Percentiles rank a stretch among this genome's conserved stretches.
Evolutionary conservation across 2,797 vertebrate species (phyloP).

Genomic region (Heliangelus exortis): DNA sequence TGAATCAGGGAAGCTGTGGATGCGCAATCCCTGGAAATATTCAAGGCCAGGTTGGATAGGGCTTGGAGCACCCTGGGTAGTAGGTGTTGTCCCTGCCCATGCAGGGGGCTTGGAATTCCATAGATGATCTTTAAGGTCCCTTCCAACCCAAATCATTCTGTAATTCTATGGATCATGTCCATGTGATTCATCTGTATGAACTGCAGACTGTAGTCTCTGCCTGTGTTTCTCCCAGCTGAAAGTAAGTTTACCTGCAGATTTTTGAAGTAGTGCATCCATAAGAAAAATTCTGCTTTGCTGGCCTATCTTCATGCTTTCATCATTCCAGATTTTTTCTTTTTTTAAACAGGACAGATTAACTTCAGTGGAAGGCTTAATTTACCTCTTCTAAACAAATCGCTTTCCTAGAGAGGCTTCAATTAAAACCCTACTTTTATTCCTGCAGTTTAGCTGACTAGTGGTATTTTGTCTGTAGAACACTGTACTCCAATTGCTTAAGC

Average conservation of each 20-base stretch:
- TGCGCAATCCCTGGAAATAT: too few species aligned
- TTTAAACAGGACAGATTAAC: slow-evolving; percentile 41
- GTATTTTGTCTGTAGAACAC: neutral
- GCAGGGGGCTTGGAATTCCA: too few species aligned
- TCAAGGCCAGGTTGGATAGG: too few species aligned
- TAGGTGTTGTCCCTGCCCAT: too few species aligned
- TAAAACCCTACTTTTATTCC: neutral
- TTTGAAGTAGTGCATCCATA: slow-evolving; percentile 1
- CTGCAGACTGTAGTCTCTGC: slow-evolving; percentile 42
- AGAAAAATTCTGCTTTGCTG: slow-evolving; percentile 18
- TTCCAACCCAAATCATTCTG: too few species aligned
- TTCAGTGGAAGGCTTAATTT: slow-evolving; percentile 29
- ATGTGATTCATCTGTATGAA: neutral
- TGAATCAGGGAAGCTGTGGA: neutral
- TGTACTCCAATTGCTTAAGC: neutral
- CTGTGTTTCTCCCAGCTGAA: slow-evolving; percentile 14
- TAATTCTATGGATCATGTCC: slow-evolving; percentile 13
- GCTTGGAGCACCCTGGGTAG: too few species aligned
- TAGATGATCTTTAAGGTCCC: too few species aligned
- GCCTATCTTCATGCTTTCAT: neutral
- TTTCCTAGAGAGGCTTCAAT: slow-evolving; percentile 27
- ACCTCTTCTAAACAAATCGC: slow-evolving; percentile 48
- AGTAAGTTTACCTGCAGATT: slow-evolving; percentile 27
- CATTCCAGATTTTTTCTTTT: neutral
- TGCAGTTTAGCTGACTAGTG: neutral